Base-by-base conservation (phyloP, 2,113 vertebrate species). In the Carettochelys insculpta region DNA sequence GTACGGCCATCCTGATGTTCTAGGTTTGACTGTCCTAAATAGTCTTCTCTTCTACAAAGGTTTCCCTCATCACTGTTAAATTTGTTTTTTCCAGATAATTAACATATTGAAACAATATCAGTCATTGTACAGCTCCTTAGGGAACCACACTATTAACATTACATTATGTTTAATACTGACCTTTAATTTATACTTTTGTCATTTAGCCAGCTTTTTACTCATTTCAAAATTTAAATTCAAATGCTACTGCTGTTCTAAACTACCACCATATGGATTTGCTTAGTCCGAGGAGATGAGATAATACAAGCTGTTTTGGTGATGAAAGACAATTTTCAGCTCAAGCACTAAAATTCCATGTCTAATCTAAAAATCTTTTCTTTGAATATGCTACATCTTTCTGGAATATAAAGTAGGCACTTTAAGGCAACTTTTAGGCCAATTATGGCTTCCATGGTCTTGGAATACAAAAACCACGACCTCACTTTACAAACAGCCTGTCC, bases 231-330 rank as follows among this genome's bases (percentile, higher is more conserved):
- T 48, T 25, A 82, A 77, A 88, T 80, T 83, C 73, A 5, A 88
- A 75, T 13, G 24, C 24, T 43, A 43, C 24, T 24, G 68, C 38
- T 73, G 80, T 89, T 90, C 86, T 90, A 54, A 93, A 92, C 91
- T 89, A 93, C 82, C 82, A 95, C 92, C 93, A 96, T 93, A 91
- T 96, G 92, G 84, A 68, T 53, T 83, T 91, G 45, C 19, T 77
- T 85, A n/a, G 58, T 47, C 87, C 77, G 76, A 48, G 48, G 86
- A 85, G 51, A 87, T 76, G 24, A 90, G 34, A 84, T 82, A 76
- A 84, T 41, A 75, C 54, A 81, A 85, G 54, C 76, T 86, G 43
- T 29, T 9, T 45, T 22, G 52, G 17, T 11, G 43, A 89, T 50
- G 38, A 89, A 92, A 54, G 78, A 82, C 86, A 73, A 25, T 50